Base-by-base conservation (phyloP, 2,888 invertebrate genomes). In the Scrobipalpa atriplicella region DNA sequence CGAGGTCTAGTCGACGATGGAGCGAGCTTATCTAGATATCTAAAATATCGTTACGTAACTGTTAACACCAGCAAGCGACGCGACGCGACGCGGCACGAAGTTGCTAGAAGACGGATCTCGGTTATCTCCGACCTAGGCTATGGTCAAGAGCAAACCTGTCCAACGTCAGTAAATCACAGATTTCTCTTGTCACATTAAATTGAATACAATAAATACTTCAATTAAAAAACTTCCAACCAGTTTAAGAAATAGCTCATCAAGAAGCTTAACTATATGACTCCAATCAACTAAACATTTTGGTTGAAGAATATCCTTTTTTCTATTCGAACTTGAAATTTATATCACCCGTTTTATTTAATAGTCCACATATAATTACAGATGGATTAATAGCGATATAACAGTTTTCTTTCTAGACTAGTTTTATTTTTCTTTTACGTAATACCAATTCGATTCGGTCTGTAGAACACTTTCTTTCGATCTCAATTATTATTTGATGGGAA, bases 191-290 rank as follows among this genome's bases (percentile, higher is more conserved):
- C 29, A 58, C 29, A 38, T 38, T 8, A 58, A 38, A 16, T 13
- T 13, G 36, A 63, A 5, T 18, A 8, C 8, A 16, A 7, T 13
- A 36, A 60, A 60, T 58, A 60, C n/a, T 29, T 9, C 18, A 6
- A 51, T 38, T 41, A 51, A 38, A 60, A 62, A 64, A 63, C 11
- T 67, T 29, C 43, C 58, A 36, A n/a, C 18, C 18, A 63, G 61
- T 67, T 63, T 61, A 67, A 18, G 52, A 18, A 19, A 60, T 43
- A 21, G 38, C 51, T 64, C 41, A 21, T 67, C 60, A 67, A 51
- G 63, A 16, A 11, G 52, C 63, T 18, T 63, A 36, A 43, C 38
- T 38, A 29, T 52, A 63, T 36, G 7, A 38, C 18, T 21, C 18
- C 51, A 18, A 63, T 63, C 63, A 63, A 52, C 16, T 3, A 29